Evolutionary conservation across 2,113 vertebrate species (phyloP), one percentile per base, ranked within the genome.

Genomic region (Crypturellus undulatus): DNA sequence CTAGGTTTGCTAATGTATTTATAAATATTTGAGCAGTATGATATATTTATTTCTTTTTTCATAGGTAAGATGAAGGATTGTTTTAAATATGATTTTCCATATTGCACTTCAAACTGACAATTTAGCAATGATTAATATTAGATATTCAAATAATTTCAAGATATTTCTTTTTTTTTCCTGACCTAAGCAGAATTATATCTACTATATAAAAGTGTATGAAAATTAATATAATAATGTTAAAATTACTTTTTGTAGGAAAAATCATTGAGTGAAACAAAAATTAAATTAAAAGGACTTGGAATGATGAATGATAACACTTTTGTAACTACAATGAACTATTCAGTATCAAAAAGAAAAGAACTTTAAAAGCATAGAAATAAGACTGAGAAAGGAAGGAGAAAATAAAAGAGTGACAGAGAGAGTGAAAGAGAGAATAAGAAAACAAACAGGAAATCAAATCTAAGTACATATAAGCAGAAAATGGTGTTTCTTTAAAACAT

Each of bases 341-440:
- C 72, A 60, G 32, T 52, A 34, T 64, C 7, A 70, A 79, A 45
- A 26, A 51, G 6, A 43, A 42, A 45, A 62, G 38, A 40, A 28
- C 67, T 47, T 59, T 68, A 76, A 34, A 78, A 88, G 28, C 8
- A 75, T 1, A 36, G 15, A 64, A 32, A 72, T n/a, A 34, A 56
- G 26, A 4, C 6, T 82, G 64, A 77, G 34, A 75, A 80, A 32
- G 8, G 25, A 82, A 56, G 45, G 42, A 73, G 25, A 36, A 62
- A 30, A 63, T 20, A 34, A 32, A 71, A 51, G 32, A 30, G 4
- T 10, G 2, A 0, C 6, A 43, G 26, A 12, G 25, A 49, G 5
- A 34, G 1, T 0, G 6, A 38, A 11, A 47, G 4, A 34, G 3
- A 52, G 2, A 34, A 2, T 60, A 73, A 86, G 32, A 73, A 69